Percentiles rank a stretch among this genome's conserved stretches.
Evolutionary conservation across 2,113 vertebrate genomes (phyloP).

Genomic region (Stomatorhinus ivindoensis): DNA sequence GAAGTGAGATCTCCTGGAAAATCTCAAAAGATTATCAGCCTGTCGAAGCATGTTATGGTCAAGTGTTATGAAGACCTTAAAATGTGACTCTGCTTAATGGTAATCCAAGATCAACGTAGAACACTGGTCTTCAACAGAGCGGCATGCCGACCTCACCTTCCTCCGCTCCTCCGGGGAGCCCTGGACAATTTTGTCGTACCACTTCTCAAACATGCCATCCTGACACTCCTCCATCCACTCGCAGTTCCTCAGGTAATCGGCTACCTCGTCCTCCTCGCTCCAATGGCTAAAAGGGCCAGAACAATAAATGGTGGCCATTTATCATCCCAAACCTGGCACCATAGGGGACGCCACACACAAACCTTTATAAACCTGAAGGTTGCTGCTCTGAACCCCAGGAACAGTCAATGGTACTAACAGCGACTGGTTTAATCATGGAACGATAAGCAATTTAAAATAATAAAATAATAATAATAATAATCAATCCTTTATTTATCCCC

Average conservation of each 20-base stretch:
- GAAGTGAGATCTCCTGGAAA: neutral
- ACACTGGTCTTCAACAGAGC: neutral
- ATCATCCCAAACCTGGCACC: neutral
- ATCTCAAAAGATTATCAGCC: neutral
- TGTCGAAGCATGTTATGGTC: neutral
- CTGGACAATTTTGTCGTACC: conserved; percentile 92
- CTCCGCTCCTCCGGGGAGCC: conserved; percentile 79
- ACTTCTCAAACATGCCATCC: conserved; percentile 91
- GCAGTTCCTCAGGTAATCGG: conserved; percentile 88
- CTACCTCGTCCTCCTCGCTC: conserved; percentile 92
- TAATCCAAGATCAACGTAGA: neutral
- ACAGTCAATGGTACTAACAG: neutral
- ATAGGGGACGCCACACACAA: neutral
- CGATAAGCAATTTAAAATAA: neutral
- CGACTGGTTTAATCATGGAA: neutral
- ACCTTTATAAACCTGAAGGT: neutral
- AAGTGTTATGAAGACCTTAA: neutral
- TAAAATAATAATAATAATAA: too few relatives aligned
- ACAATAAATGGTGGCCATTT: neutral
- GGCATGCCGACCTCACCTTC: conserved; percentile 65
- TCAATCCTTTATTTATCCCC: too few relatives aligned
- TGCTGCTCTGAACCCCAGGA: neutral
- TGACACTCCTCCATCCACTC: conserved; percentile 98
- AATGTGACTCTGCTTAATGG: neutral
- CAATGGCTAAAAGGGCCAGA: conserved; percentile 67